These are phyloP conservation scores for Aspidapion aeneum DNA, from an alignment of 2,888 invertebrate genomes.

Conservation along the genomic window DNA sequence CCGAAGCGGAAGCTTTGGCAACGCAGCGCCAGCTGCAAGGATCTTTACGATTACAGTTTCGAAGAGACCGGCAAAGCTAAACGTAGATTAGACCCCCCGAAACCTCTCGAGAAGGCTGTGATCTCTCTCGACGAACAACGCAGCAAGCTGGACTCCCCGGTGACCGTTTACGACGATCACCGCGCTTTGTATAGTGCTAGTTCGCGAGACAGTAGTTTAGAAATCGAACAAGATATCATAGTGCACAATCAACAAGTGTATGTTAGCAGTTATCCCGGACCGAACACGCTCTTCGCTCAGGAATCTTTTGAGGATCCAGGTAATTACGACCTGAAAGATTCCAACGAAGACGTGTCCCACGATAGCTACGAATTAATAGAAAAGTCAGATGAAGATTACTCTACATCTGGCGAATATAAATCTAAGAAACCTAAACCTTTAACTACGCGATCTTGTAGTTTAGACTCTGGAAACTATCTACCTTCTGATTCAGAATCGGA, in stretches of 20 bases:
- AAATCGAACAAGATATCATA: constrained; percentile 63
- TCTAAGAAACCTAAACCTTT: constrained; percentile 40
- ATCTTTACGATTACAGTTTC: constrained; percentile 74
- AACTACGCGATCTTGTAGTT: constrained; percentile 61
- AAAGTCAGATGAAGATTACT: constrained; percentile 65
- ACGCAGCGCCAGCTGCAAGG: constrained; percentile 79
- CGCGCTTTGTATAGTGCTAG: constrained; percentile 60
- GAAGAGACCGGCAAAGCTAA: constrained; percentile 67
- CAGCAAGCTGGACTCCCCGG: constrained; percentile 60
- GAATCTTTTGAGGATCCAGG: constrained; percentile 64
- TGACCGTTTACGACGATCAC: constrained; percentile 70
- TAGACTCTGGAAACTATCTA: constrained; percentile 74
- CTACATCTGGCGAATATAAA: constrained; percentile 44
- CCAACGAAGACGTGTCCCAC: constrained; percentile 83
- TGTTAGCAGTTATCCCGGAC: constrained; percentile 84
- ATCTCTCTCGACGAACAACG: constrained; percentile 44
- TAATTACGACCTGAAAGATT: constrained; percentile 61
- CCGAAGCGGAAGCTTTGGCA: constrained; percentile 62
- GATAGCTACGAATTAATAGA: constrained; percentile 85
- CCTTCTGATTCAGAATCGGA: constrained; percentile 71
- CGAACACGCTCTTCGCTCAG: constrained; percentile 60
- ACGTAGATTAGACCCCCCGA: constrained; percentile 52
- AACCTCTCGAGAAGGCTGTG: constrained; percentile 44
- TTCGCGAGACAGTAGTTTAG: constrained; percentile 60
- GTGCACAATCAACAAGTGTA: constrained; percentile 70